A percentile compares a stretch with the other conserved stretches of the same genome.
Conservation (phyloP, 2,888 invertebrate genomes). For the Willowsia nigromaculata region DNA sequence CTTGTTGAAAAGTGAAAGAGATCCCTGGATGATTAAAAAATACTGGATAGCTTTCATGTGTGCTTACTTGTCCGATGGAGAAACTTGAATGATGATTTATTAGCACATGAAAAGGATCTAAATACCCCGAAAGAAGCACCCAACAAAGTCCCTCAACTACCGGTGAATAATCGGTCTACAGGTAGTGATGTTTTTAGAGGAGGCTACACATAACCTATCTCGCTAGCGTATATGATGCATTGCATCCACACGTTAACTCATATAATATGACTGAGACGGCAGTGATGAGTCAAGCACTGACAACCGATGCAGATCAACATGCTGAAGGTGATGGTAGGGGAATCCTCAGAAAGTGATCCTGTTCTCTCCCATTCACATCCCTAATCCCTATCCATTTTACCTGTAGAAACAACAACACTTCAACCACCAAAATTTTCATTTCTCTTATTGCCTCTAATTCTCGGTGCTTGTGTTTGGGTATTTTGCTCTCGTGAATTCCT, state of each 20-base stretch:
- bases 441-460: too few relatives aligned
- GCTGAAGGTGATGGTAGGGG: not conserved
- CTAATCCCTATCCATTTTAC: not conserved
- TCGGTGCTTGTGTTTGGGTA: too few relatives aligned
- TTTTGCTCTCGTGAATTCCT: too few relatives aligned
- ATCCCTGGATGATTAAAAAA: not conserved
- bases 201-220: constrained; percentile 16
- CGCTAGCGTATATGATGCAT: not conserved
- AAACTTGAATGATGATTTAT: constrained; percentile 65
- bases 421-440: too few relatives aligned
- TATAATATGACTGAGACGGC: not conserved
- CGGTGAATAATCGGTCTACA: constrained; percentile 42
- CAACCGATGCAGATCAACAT: not conserved
- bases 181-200: not conserved
- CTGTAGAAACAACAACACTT: not conserved
- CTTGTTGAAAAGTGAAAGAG: too few relatives aligned
- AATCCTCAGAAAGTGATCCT: not conserved
- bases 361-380: not conserved
- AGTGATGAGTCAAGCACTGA: constrained; percentile 5
- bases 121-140: not conserved
- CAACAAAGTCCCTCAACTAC: not conserved
- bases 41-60: constrained; percentile 17
- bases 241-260: not conserved
- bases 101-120: constrained; percentile 45
- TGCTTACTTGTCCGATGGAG: not conserved